phyloP scores from a whole-genome alignment of 2,113 vertebrate genomes.

The Ranitomeya variabilis region DNA sequence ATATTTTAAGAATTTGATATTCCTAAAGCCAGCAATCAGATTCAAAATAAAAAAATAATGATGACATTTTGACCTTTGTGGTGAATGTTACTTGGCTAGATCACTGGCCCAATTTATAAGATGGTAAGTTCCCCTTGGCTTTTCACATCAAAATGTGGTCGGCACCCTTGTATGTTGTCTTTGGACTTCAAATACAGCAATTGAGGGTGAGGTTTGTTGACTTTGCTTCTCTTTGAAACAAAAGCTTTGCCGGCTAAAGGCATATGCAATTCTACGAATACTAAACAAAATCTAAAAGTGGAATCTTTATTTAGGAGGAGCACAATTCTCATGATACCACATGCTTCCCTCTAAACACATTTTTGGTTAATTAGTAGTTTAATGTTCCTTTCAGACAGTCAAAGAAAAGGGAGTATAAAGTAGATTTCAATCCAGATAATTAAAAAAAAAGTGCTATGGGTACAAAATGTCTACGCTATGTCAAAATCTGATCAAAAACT shows the following conservation, averaged over 20 bases:
- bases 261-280: not conserved
- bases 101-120: not conserved
- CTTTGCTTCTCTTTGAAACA: not conserved
- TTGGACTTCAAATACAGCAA: conserved; percentile 23
- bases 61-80: conserved; percentile 18
- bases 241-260: not conserved
- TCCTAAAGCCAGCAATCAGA: not conserved
- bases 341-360: not conserved
- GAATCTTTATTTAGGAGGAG: not conserved
- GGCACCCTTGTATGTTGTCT: conserved; percentile 30
- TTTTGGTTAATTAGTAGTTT: not conserved
- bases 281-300: not conserved
- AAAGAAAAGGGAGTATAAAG: not conserved
- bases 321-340: not conserved
- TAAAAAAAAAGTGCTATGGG: not conserved
- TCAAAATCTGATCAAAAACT: not conserved
- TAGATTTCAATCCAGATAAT: not conserved
- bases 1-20: not conserved
- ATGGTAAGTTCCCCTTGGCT: conserved; percentile 1
- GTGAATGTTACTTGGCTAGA: not conserved
- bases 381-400: not conserved
- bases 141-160: conserved; percentile 15
- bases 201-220: conserved; percentile 31
- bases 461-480: not conserved
- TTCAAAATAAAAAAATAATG: not conserved